Evolutionary conservation across 2,113 vertebrate species (phyloP).

Genomic region (Blennius ocellaris): DNA sequence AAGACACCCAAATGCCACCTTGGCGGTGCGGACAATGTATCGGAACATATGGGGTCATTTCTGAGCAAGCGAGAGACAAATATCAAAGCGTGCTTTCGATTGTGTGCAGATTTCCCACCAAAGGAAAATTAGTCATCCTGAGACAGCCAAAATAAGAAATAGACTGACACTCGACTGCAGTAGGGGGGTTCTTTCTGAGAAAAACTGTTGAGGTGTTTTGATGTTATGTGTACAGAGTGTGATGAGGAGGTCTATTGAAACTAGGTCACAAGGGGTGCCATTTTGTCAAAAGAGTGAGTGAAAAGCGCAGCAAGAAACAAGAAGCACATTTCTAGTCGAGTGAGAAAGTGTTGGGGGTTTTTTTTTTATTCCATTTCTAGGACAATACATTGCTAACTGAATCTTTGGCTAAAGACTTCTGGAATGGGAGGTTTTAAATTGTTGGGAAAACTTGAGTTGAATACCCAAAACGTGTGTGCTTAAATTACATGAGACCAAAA

Average conservation of each 20-base stretch:
- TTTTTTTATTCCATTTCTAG: conserved; percentile 34
- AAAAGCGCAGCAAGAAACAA: conserved; percentile 59
- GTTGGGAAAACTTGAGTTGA: conserved; percentile 14
- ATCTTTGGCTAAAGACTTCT: background rate
- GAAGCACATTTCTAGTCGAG: conserved; percentile 45
- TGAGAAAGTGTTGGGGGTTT: conserved; percentile 5
- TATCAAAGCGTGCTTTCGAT: conserved; percentile 48
- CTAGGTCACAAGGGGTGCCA: conserved; percentile 61
- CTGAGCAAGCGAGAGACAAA: conserved; percentile 63
- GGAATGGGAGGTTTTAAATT: conserved; percentile 15
- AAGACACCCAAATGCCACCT: conserved; percentile 55
- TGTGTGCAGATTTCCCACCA: conserved; percentile 51
- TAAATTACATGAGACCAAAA: background rate
- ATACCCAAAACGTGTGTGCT: conserved; percentile 1
- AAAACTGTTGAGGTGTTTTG: conserved; percentile 54
- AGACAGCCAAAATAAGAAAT: conserved; percentile 47
- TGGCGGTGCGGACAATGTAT: conserved; percentile 58
- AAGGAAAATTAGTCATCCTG: conserved; percentile 21
- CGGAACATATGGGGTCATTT: conserved; percentile 69
- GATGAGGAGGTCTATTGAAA: conserved; percentile 61
- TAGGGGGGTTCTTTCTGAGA: conserved; percentile 25
- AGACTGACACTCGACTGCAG: background rate
- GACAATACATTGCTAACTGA: conserved; percentile 19
- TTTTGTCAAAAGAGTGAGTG: conserved; percentile 67
- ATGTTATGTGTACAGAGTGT: conserved; percentile 44